Evolutionary conservation across 2,888 invertebrate genomes (phyloP).

Genomic region (Belgica antarctica): DNA sequence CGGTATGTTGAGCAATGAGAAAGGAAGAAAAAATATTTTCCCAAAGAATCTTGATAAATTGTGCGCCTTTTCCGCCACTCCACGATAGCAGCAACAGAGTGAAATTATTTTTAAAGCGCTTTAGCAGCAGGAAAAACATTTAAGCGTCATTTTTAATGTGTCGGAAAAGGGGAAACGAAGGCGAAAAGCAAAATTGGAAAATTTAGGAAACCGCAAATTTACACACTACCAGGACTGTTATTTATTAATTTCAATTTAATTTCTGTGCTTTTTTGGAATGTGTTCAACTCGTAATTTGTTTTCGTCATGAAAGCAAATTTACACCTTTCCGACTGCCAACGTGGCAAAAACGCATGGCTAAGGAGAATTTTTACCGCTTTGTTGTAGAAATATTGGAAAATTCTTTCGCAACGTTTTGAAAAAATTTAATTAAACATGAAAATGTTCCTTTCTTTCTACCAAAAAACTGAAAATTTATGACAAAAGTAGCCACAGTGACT

Average conservation of each 20-base stretch:
- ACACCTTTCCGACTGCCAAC: not conserved
- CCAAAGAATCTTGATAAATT: constrained; percentile 28
- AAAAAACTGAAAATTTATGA: constrained; percentile 28
- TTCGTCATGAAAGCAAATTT: constrained; percentile 37
- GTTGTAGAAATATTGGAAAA: not conserved
- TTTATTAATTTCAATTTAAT: constrained; percentile 44
- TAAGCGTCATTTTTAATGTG: not conserved
- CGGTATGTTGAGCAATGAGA: not conserved
- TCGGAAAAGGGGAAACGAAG: not conserved
- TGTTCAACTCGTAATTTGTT: constrained; percentile 40
- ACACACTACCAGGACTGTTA: constrained; percentile 31
- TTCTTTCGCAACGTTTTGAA: not conserved
- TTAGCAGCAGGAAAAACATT: constrained; percentile 23
- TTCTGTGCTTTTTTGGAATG: constrained; percentile 15
- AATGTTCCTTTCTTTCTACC: not conserved
- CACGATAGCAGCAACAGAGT: not conserved
- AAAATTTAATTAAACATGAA: not conserved
- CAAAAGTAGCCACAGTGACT: constrained; percentile 8
- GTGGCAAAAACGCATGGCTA: not conserved
- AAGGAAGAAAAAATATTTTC: not conserved
- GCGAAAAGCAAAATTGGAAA: constrained; percentile 29
- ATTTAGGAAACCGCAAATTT: constrained; percentile 33
- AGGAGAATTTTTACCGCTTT: too few relatives aligned
- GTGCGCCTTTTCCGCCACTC: not conserved
- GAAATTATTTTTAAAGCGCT: not conserved